phyloP scores from a whole-genome alignment of 2,113 vertebrate genomes.

The Nematolebias whitei region DNA sequence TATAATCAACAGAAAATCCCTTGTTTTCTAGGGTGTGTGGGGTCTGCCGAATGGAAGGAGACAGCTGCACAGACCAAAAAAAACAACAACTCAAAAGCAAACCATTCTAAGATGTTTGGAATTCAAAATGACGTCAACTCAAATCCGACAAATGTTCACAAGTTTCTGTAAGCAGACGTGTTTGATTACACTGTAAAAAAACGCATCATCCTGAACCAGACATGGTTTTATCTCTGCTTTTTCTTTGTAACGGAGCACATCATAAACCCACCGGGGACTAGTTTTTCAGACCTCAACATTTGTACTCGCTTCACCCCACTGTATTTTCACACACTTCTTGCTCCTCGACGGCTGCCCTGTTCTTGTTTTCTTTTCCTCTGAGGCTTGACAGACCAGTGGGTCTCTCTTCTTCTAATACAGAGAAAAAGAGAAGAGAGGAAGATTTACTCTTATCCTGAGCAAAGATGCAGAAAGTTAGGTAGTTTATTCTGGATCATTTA shows the following conservation, averaged over 20 bases:
- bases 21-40: conserved; percentile 14
- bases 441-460: conserved; percentile 52
- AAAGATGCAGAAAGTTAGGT: conserved; percentile 21
- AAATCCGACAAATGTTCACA: conserved; percentile 16
- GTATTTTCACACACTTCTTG: conserved; percentile 66
- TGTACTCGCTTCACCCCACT: conserved; percentile 71
- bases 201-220: conserved; percentile 39
- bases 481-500: conserved; percentile 42
- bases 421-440: conserved; percentile 25
- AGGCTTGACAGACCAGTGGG: conserved; percentile 62
- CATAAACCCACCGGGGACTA: conserved; percentile 60
- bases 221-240: conserved; percentile 19
- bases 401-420: conserved; percentile 7
- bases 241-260: conserved; percentile 21
- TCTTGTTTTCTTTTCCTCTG: conserved; percentile 71
- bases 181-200: conserved; percentile 40
- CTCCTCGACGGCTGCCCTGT: conserved; percentile 38
- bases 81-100: conserved; percentile 59
- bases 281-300: conserved; percentile 70
- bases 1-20: not conserved
- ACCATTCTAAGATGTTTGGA: conserved; percentile 68
- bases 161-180: conserved; percentile 9
- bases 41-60: conserved; percentile 52
- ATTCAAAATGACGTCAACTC: conserved; percentile 75
- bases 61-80: conserved; percentile 75